phyloP scores from a whole-genome alignment of 2,797 vertebrate genomes.

The Philypnodon macrostomus region DNA sequence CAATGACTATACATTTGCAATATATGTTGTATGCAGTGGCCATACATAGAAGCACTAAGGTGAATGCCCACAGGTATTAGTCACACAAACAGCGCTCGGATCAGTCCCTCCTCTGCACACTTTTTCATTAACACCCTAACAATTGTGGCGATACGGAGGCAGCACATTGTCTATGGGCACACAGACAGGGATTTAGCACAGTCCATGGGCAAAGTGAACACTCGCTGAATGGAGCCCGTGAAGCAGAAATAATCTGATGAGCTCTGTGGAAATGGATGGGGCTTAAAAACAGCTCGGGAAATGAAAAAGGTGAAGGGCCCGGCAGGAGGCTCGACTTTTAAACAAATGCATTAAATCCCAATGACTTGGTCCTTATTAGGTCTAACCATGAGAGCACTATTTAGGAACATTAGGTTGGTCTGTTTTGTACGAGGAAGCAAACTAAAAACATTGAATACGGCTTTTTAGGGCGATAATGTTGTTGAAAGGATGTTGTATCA shows the following conservation, averaged over 20 bases:
- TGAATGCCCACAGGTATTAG: conserved; percentile 79
- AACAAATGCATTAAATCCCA: conserved; percentile 7
- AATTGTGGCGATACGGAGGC: conserved; percentile 45
- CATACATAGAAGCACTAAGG: conserved; percentile 48
- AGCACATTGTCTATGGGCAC: conserved; percentile 34
- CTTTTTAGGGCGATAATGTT: no score
- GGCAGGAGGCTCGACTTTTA: conserved; percentile 4
- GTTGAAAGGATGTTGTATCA: no score
- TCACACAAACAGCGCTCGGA: conserved; percentile 72
- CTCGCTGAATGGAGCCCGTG: conserved; percentile 14
- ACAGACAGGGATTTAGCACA: conserved; percentile 20
- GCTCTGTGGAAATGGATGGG: conserved; percentile 4
- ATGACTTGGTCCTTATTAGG: background rate
- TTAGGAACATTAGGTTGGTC: background rate
- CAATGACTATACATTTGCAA: no score
- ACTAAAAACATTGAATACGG: no score
- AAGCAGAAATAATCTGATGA: conserved; percentile 19
- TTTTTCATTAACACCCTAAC: conserved; percentile 70
- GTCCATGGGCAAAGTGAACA: conserved; percentile 10
- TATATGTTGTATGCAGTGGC: background rate
- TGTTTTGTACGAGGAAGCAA: no score
- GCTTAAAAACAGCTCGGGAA: background rate
- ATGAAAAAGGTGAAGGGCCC: conserved; percentile 4
- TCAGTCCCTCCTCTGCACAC: conserved; percentile 79
- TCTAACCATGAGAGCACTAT: background rate